Percentiles rank a stretch among this genome's conserved stretches.
These are phyloP conservation scores for Chrysomela aeneicollis DNA, from an alignment of 2,888 invertebrate genomes.

Conservation along the genomic window DNA sequence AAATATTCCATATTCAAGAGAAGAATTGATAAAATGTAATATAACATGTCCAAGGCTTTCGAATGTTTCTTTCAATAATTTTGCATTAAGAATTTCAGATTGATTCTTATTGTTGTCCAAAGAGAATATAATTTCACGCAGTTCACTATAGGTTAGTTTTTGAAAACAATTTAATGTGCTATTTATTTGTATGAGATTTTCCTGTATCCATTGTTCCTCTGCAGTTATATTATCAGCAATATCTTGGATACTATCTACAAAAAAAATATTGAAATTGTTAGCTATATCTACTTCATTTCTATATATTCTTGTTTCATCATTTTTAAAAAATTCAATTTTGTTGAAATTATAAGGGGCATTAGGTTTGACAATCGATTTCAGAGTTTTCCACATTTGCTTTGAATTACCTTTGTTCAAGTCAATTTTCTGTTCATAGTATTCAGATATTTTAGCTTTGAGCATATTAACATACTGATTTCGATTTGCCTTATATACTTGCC, in stretches of 20 bases:
- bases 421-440: constrained; percentile 14
- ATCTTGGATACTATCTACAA: neutral
- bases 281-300: too few relatives aligned
- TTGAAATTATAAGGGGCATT: constrained; percentile 5
- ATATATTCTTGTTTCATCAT: neutral
- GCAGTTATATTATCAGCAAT: too few relatives aligned
- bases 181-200: constrained; percentile 1
- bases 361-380: neutral
- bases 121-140: neutral
- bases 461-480: constrained; percentile 1
- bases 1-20: too few relatives aligned
- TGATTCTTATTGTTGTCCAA: neutral
- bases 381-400: too few relatives aligned
- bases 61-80: too few relatives aligned
- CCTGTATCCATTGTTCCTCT: neutral
- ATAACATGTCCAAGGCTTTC: constrained; percentile 8
- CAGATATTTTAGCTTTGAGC: neutral
- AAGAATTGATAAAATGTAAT: constrained; percentile 1
- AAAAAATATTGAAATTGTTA: neutral
- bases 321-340: neutral
- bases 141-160: too few relatives aligned
- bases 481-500: neutral
- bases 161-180: neutral
- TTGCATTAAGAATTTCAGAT: too few relatives aligned
- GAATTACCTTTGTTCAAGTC: neutral